Conservation (phyloP, 2,113 vertebrate genomes). For the Eptatretus burgeri region DNA sequence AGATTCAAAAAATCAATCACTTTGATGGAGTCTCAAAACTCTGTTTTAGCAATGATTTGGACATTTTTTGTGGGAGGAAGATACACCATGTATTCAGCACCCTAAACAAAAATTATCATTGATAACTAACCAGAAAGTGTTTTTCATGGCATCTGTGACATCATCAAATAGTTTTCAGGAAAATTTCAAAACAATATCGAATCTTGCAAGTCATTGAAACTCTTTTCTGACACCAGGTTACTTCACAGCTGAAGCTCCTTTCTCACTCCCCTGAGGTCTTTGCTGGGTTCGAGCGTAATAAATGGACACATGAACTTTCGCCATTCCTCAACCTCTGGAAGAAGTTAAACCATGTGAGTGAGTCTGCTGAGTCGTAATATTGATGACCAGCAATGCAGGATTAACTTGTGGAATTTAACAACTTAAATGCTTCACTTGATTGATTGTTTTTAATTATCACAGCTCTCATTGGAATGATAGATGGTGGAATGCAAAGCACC, state of each 20-base stretch:
- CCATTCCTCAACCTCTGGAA: slow-evolving; percentile 82
- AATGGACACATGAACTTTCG: slow-evolving; percentile 69
- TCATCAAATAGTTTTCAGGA: not conserved
- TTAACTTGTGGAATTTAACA: not conserved
- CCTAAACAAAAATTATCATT: too few relatives aligned
- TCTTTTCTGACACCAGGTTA: slow-evolving; percentile 29
- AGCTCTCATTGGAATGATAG: too few relatives aligned
- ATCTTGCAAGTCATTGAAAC: not conserved
- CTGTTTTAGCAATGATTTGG: too few relatives aligned
- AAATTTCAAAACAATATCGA: not conserved
- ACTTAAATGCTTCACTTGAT: not conserved
- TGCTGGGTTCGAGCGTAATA: slow-evolving; percentile 73
- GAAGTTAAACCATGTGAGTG: slow-evolving; percentile 68
- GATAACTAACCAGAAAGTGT: not conserved
- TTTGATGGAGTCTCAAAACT: too few relatives aligned
- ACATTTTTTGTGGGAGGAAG: too few relatives aligned
- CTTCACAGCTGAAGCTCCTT: slow-evolving; percentile 60
- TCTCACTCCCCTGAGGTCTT: slow-evolving; percentile 45
- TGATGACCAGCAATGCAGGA: not conserved
- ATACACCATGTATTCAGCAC: too few relatives aligned
- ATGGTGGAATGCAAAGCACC: too few relatives aligned
- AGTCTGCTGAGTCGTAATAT: not conserved
- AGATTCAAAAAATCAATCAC: too few relatives aligned
- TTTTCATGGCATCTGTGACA: not conserved
- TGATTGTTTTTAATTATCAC: too few relatives aligned